Base-by-base conservation (phyloP, 1,140 invertebrate genomes). In the Uloborus diversus region DNA sequence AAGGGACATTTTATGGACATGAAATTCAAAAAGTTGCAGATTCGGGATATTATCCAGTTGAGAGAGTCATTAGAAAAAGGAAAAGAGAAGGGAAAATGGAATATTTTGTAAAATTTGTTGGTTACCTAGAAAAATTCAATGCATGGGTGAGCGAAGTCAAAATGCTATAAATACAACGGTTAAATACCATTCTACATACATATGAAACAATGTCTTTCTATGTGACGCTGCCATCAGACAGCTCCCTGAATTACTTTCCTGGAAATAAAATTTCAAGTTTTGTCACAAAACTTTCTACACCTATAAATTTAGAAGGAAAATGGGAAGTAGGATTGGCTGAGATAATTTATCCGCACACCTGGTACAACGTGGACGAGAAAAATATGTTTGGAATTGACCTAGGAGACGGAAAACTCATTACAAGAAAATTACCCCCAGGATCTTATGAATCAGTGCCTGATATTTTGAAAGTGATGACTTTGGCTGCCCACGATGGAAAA, bases 1-100 rank as follows among this genome's bases (percentile, higher is more conserved):
- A 32, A 32, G 51, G 61, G n/a, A 71, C 51, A 49, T 82, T 82
- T 51, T 82, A 79, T 79, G 56, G 66, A 51, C 30, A 37, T 32
- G 80, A 76, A 82, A 23, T 75, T 14, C 57, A 61, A 30, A 30
- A 61, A 14, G 25, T 61, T 61, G 13, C 27, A 9, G n/a, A 32
- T 28, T 30, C 25, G 1, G 27, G 25, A 9, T 61, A 30, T 30
- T 30, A 61, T 32, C 27, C 4, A 13, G 57, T 4, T 13, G 57
- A 61, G 30, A 61, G 17, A 20, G 27, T 61, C 17, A 2, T 30
- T 27, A 13, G 30, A 61, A 28, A 2, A 28, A 33, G 57, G 30
- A 61, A 33, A 61, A 11, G 68, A 14, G 66, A 3, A 20, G 37
- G 13, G 7, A 66, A 68, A 42, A 53, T 20, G 17, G 5, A 49